These are phyloP conservation scores for Anableps anableps DNA, from an alignment of 2,797 vertebrate species.

Conservation along the genomic window DNA sequence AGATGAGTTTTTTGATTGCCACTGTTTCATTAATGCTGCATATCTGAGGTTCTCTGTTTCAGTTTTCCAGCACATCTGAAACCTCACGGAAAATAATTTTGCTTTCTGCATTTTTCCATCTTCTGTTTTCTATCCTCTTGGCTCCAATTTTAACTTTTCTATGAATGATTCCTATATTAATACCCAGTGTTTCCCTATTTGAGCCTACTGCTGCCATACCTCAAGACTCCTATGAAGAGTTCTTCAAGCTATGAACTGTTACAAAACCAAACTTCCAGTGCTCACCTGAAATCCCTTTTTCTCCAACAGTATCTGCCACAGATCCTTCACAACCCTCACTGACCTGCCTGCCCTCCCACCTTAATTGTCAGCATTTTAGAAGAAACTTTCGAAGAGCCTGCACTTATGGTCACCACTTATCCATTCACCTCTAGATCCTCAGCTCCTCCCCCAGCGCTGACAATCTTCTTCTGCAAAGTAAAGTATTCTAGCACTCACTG, in stretches of 20 bases:
- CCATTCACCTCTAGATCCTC: neutral
- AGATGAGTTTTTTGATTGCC: no score
- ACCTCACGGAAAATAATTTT: neutral
- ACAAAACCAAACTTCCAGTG: no score
- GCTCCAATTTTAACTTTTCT: constrained; percentile 17
- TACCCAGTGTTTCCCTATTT: no score
- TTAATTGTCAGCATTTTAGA: neutral
- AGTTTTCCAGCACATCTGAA: constrained; percentile 3
- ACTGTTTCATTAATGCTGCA: neutral
- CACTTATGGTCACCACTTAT: neutral
- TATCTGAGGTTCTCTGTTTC: neutral
- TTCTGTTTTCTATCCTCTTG: neutral
- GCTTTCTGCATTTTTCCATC: neutral
- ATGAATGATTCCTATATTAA: no score
- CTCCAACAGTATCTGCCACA: no score
- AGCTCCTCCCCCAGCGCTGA: neutral
- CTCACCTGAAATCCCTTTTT: no score
- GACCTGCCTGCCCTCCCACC: neutral
- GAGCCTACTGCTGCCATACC: no score
- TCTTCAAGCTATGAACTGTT: no score
- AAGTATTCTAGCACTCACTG: no score
- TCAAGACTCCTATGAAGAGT: no score
- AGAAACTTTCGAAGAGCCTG: neutral
- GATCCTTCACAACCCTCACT: neutral
- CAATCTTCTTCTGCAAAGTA: neutral